Evolutionary conservation across 2,797 vertebrate species (phyloP).

Genomic region (Holocentrus rufus): DNA sequence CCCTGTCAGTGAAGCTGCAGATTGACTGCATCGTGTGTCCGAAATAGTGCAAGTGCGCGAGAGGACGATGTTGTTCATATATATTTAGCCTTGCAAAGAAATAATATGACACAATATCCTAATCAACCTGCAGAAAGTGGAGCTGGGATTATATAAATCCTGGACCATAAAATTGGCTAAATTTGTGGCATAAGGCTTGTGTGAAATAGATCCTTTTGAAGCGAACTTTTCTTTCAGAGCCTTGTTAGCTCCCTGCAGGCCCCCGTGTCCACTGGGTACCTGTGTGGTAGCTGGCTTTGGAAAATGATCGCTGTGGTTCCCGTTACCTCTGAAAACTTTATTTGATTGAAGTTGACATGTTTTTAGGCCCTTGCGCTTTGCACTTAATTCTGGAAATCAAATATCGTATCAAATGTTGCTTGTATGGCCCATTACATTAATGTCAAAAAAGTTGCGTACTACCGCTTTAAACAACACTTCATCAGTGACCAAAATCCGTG

Average conservation of each 20-base stretch:
- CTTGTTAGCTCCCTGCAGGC: constrained; percentile 38
- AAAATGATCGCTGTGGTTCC: neutral
- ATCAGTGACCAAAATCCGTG: too few relatives aligned
- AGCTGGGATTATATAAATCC: constrained; percentile 20
- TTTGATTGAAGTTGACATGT: too few relatives aligned
- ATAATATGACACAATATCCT: constrained; percentile 52
- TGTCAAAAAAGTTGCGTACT: too few relatives aligned
- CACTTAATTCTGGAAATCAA: too few relatives aligned
- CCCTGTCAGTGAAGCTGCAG: constrained; percentile 71
- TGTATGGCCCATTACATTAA: too few relatives aligned
- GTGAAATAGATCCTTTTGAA: constrained; percentile 48
- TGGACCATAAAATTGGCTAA: constrained; percentile 7
- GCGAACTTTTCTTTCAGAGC: constrained; percentile 36
- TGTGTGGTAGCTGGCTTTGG: neutral
- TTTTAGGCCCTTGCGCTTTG: too few relatives aligned
- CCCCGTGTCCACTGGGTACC: neutral
- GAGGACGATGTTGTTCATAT: constrained; percentile 44
- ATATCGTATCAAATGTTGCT: too few relatives aligned
- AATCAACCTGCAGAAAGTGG: constrained; percentile 55
- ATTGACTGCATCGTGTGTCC: constrained; percentile 65
- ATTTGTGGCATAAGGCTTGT: neutral
- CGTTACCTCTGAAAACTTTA: neutral
- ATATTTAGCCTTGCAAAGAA: constrained; percentile 62
- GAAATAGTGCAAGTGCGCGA: constrained; percentile 64
- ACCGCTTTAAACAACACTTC: too few relatives aligned